Base-by-base conservation (phyloP, 2,797 vertebrate genomes). In the Mormyrus hasselquistii region DNA sequence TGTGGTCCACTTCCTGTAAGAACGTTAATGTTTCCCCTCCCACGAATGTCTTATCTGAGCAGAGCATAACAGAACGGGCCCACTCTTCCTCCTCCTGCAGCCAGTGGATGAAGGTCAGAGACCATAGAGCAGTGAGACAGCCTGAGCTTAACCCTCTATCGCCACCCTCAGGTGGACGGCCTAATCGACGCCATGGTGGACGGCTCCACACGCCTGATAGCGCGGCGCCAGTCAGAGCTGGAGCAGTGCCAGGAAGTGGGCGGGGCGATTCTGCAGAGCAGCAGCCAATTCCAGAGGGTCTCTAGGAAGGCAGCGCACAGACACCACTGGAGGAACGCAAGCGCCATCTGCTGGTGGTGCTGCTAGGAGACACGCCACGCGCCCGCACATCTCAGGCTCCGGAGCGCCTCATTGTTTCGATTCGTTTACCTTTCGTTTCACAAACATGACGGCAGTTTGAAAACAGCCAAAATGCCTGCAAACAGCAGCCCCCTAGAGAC, bases 141-240 rank as follows among this genome's bases (percentile, higher is more conserved):
- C 84, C 49, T 47, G 49, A 7, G 25, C 10, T 38, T 49, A 55
- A 4, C 34, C 44, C 38, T 49, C 44, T 22, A 4, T 12, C 6
- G 3, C 59, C 90, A 95, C 55, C 95, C 92, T 88, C 87, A 95
- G 90, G 94, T 96, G 88, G 95, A 96, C 79, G 93, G 96, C 76
- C 96, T 97, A 88, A 95, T 97, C 34, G 95, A 96, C 91, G 93
- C 93, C 19, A 90, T 93, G 38, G 91, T 86, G 55, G 90, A 86
- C 0, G 85, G 86, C 41, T 57, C 91, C 59, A 89, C 73, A 87
- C 25, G 62, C 86, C 89, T 95, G 86, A 88, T 93, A 96, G 86
- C 95, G 94, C 93, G 95, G 84, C 96, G 94, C 89, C 93, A 91
- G 0, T 79, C 87, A 59, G 94, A 97, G 87, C 93, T 97, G 88